A percentile compares a stretch with the other conserved stretches of the same genome.
Evolutionary conservation across 2,113 vertebrate genomes (phyloP).

Genomic region (Struthio camelus): DNA sequence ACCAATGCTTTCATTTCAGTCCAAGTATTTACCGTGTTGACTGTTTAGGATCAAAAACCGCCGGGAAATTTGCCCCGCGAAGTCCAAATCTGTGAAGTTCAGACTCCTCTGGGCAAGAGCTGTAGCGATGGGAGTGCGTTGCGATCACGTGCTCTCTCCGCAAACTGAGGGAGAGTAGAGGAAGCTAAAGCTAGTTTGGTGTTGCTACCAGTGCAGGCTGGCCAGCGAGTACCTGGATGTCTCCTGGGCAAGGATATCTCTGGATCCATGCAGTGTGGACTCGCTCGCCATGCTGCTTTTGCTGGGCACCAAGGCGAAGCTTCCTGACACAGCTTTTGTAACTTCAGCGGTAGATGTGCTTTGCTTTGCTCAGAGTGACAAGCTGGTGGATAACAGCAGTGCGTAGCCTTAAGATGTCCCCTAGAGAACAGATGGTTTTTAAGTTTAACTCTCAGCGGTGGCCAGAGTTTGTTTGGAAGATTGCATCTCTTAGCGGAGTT

Average conservation of each 20-base stretch:
- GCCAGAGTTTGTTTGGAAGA: not conserved
- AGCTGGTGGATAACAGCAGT: not conserved
- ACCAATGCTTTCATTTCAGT: not conserved
- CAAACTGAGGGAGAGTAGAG: not conserved
- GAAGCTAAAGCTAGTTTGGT: not conserved
- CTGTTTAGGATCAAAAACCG: not conserved
- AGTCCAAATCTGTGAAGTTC: not conserved
- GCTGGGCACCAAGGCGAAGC: not conserved
- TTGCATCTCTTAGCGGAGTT: accelerated
- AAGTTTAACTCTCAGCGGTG: not conserved
- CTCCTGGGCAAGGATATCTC: no score
- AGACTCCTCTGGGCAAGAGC: not conserved
- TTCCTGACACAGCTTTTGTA: not conserved
- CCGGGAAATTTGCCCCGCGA: not conserved
- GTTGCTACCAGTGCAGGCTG: not conserved
- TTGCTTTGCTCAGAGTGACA: not conserved
- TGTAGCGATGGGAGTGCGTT: not conserved
- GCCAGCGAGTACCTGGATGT: not conserved
- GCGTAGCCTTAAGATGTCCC: not conserved
- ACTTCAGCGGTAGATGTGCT: no score
- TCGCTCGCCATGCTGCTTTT: not conserved
- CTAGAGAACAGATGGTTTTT: not conserved
- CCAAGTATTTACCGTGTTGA: not conserved
- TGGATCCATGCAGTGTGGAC: not conserved
- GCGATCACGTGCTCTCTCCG: not conserved